Evolutionary conservation across 2,888 invertebrate genomes (phyloP), one percentile per base, ranked within the genome.

Genomic region (Exephanes ischioxanthus): DNA sequence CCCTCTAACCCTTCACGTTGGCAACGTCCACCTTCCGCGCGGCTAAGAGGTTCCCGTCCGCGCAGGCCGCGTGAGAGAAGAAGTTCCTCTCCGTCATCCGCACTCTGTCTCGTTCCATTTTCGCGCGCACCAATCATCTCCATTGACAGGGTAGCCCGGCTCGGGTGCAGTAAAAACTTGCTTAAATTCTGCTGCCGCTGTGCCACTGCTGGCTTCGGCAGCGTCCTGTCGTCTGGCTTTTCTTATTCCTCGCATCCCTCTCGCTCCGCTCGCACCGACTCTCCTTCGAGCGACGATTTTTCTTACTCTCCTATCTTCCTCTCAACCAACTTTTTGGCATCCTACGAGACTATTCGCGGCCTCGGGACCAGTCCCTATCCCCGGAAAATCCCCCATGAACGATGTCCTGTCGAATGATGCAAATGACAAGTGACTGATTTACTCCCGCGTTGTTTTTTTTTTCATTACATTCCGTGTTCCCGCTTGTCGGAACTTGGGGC

Each of bases 391-490:
- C 48, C 61, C 33, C 68, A 37, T 48, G 30, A 70, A 37, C 81
- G 55, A 67, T 83, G 48, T 75, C 66, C 76, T 33, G 75, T 90
- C 89, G 89, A 84, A 89, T 90, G 87, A 93, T 92, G 92, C 91
- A 92, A 91, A 92, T 89, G 92, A 93, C 93, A 92, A 90, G 89
- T 89, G 90, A 90, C 90, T 92, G 92, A 92, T 93, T 93, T 92
- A 93, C 90, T 91, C 90, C 88, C 87, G 88, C 88, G 89, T 87
- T 89, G 90, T 91, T 91, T 91, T 22, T 22, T 22, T 22, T 91
- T 90, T 90, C 89, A 45, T 41, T 88, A 87, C 87, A 85, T 89
- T 87, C 86, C 86, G 85, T 84, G 30, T 66, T 73, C 48, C 55
- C 58, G 14, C n/a, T 51, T 48, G n/a, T 22, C 55, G 37, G 22